Base-by-base conservation (phyloP, 92 coral and sea anemone genomes). In the Porites rus region DNA sequence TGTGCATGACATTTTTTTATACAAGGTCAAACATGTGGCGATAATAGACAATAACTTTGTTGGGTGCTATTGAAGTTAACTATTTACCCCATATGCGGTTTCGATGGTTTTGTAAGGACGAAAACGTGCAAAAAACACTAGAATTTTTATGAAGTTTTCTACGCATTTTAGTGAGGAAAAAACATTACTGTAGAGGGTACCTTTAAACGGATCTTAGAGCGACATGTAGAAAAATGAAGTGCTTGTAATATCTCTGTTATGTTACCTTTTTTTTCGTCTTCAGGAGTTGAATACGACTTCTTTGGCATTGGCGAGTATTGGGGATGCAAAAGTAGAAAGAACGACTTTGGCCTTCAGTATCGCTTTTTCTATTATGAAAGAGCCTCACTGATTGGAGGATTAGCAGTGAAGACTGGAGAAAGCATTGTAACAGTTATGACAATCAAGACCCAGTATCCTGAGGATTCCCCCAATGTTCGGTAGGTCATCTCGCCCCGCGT, bases 241-340 rank as follows among this genome's bases (percentile, higher is more conserved):
- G 70, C 70, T 65, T 65, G 70, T 19, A 65, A 10, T 11, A 56
- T 56, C 11, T 10, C 16, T 11, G 11, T 56, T 56, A 56, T 11
- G 4, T 56, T 9, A 54, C 46, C 46, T 54, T 2, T 56, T 10
- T 74, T 72, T 22, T 31, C 78, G 31, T 80, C 19, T 11, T 10
- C 13, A 88, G 95, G 92, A 0, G 61, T 76, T 43, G 82, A 71
- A 46, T 92, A 78, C 68, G 94, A 92, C 85, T 92, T 88, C 60
- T 92, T 92, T 53, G 94, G 89, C 14, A 92, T 92, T 69, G 94
- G 94, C 8, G 94, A 92, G 71, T 92, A 88, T 51, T 92, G 94
- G 94, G 92, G 88, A n/a, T 92, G 94, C 67, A 88, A 80, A 56
- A 92, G 92, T 74, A 20, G 75, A 4, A n/a, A 51, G 0, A 92